A percentile compares a stretch with the other conserved stretches of the same genome.
Evolutionary conservation across 1,140 invertebrate genomes (phyloP).

Genomic region (Papilio dardanus): DNA sequence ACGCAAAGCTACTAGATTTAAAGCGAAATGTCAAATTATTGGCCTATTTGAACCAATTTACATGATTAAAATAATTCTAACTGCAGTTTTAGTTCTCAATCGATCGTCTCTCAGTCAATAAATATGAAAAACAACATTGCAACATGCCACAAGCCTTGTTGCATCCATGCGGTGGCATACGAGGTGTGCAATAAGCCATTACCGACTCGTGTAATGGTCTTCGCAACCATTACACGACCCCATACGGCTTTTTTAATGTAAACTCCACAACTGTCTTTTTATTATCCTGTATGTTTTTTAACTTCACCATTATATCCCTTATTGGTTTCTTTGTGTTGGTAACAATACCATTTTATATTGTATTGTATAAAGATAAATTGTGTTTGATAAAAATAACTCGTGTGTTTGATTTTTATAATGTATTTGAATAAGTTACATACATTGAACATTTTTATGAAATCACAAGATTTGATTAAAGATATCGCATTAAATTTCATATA

Average conservation of each 20-base stretch:
- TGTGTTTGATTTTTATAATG: conserved; percentile 23
- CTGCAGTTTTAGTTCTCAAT: neutral
- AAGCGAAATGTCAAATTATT: too few species aligned
- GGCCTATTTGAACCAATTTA: too few species aligned
- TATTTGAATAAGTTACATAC: conserved; percentile 1
- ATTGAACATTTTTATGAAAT: neutral
- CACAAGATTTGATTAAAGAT: neutral
- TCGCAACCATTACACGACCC: conserved; percentile 69
- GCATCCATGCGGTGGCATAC: conserved; percentile 65
- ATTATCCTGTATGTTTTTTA: conserved; percentile 66
- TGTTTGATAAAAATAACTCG: conserved; percentile 41
- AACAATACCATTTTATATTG: conserved; percentile 43
- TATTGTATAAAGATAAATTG: conserved; percentile 52
- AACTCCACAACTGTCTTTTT: conserved; percentile 68
- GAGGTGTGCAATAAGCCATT: conserved; percentile 70
- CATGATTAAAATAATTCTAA: neutral
- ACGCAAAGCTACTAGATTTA: too few species aligned
- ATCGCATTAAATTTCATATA: too few species aligned
- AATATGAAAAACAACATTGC: neutral
- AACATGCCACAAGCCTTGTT: conserved; percentile 35
- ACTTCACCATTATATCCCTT: conserved; percentile 63
- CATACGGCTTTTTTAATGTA: conserved; percentile 70
- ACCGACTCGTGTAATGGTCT: conserved; percentile 64
- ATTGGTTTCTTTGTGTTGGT: conserved; percentile 66
- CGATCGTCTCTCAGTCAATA: neutral